Conservation (phyloP, 2,888 invertebrate genomes). For the Brachylomia viminalis region DNA sequence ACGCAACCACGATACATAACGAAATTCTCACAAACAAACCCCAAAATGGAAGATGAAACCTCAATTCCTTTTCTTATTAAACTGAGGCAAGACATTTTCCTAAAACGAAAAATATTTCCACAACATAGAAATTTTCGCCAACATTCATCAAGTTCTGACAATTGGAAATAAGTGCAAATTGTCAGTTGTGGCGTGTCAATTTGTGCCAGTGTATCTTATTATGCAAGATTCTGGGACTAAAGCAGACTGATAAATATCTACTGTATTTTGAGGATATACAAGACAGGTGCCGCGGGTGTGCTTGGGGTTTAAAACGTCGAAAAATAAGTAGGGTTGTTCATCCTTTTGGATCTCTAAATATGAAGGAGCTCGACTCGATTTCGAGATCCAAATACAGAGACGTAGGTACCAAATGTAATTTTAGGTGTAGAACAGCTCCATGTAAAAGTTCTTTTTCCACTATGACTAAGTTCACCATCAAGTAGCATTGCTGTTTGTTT, state of each 20-base stretch:
- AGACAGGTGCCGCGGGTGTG: slow-evolving; percentile 6
- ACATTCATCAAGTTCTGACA: slow-evolving; percentile 40
- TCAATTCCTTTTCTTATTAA: slow-evolving; percentile 16
- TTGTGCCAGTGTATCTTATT: slow-evolving; percentile 44
- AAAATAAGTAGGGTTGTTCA: neutral
- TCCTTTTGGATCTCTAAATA: neutral
- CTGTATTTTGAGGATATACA: slow-evolving; percentile 13
- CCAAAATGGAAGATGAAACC: neutral
- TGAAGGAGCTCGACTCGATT: no score
- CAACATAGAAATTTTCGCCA: slow-evolving; percentile 13
- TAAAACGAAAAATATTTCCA: slow-evolving; percentile 16
- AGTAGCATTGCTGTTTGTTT: neutral
- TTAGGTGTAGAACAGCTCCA: neutral
- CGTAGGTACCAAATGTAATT: neutral
- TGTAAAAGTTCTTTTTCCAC: neutral
- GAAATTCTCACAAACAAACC: neutral
- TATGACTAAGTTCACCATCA: neutral
- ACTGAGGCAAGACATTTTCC: neutral
- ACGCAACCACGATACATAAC: neutral
- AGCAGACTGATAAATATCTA: slow-evolving; percentile 25
- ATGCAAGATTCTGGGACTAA: slow-evolving; percentile 28
- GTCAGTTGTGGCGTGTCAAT: slow-evolving; percentile 50
- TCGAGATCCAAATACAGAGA: neutral
- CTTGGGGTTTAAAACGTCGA: neutral
- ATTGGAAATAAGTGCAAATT: slow-evolving; percentile 57